Conservation (phyloP, 2,888 invertebrate genomes). For the Augochlorella aurata region DNA sequence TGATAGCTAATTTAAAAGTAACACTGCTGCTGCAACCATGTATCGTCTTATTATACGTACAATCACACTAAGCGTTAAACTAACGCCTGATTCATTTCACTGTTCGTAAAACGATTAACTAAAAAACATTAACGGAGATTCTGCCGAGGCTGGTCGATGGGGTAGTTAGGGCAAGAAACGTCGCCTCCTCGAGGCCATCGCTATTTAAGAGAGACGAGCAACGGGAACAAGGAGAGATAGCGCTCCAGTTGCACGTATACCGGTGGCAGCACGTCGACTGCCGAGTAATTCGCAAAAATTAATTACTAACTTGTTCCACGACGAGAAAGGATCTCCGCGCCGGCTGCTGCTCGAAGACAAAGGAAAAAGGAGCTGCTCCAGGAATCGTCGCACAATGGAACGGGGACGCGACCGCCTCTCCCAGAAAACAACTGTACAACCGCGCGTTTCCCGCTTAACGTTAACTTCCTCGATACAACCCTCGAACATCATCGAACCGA, state of each 20-base stretch:
- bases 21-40: too few species aligned
- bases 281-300: slow-evolving; percentile 80
- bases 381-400: slow-evolving; percentile 73
- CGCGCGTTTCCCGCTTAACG: slow-evolving; percentile 40
- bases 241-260: slow-evolving; percentile 72
- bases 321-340: slow-evolving; percentile 71
- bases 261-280: slow-evolving; percentile 76
- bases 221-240: slow-evolving; percentile 73
- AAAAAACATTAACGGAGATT: too few species aligned
- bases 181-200: slow-evolving; percentile 64
- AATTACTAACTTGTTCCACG: slow-evolving; percentile 78
- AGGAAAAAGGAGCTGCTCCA: slow-evolving; percentile 71
- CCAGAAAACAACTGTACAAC: slow-evolving; percentile 49
- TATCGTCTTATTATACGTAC: too few species aligned
- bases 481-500: not conserved
- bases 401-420: slow-evolving; percentile 54
- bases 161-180: not conserved
- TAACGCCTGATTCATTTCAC: too few species aligned
- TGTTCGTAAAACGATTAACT: too few species aligned
- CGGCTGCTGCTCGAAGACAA: slow-evolving; percentile 71
- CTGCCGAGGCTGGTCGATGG: not conserved
- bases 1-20: too few species aligned
- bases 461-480: slow-evolving; percentile 28
- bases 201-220: slow-evolving; percentile 62
- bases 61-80: too few species aligned